Evolutionary conservation across 2,888 invertebrate species (phyloP), one percentile per base, ranked within the genome.

Genomic region (Drosophila formosana): DNA sequence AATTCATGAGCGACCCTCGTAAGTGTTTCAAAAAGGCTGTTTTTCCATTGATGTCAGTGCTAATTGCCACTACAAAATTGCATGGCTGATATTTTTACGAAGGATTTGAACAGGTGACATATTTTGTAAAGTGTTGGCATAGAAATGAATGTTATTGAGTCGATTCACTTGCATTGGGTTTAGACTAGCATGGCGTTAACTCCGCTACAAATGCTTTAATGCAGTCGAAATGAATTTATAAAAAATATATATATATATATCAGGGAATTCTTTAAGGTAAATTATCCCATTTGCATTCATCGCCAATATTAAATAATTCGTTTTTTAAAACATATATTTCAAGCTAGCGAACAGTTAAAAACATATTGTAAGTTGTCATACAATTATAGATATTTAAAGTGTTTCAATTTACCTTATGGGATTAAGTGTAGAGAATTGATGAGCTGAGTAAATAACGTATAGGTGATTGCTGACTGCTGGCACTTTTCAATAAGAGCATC

Each of bases 51-150:
- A 65, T 68, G 69, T 71, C 70, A 64, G 56, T 75, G 63, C 80
- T 89, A 83, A 83, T 89, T 83, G 83, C 64, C 82, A 72, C 88
- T 78, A 62, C 69, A 72, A 72, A 69, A 67, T 51, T 43, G 58
- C 43, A 57, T 52, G 57, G 23, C 52, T 47, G 43, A 52, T 47
- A 37, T 46, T 66, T 70, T 70, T 50, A 32, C 25, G 18, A 55
- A 34, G 53, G n/a, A 80, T 62, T 65, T 69, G 37, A 47, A 46
- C 50, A 25, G 34, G 45, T 70, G 51, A 80, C 62, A 49, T 62
- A 49, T 79, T 34, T 68, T 45, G 41, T 25, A 11, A 53, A 47
- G 39, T 30, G 61, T 13, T 49, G 51, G 9, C 58, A 55, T 34
- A 62, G 55, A 72, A 75, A 58, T 58, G 37, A 55, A 26, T 43